phyloP scores from a whole-genome alignment of 2,113 vertebrate genomes.

The Chrysochloris asiatica region DNA sequence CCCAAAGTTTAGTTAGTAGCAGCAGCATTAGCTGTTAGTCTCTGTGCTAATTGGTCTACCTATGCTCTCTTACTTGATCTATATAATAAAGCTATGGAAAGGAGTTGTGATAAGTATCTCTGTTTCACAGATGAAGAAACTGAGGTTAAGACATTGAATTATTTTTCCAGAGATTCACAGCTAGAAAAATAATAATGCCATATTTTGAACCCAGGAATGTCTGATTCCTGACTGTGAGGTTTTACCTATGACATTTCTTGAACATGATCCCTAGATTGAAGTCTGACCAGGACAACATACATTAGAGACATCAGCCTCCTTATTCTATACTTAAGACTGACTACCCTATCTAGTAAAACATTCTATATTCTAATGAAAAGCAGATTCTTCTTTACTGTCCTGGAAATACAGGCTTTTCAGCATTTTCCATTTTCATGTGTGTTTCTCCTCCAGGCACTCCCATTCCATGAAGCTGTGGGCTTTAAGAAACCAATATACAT shows the following conservation, averaged over 20 bases:
- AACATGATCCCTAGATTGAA: conserved; percentile 40
- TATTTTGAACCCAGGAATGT: conserved; percentile 49
- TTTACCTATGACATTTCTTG: conserved; percentile 48
- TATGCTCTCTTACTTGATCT: not conserved
- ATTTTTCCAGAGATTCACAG: not conserved
- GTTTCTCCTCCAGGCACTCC: conserved; percentile 26
- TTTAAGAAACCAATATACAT: conserved; percentile 41
- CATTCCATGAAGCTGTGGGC: conserved; percentile 16
- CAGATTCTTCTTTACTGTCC: conserved; percentile 58
- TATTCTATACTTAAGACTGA: conserved; percentile 45
- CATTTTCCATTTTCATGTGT: conserved; percentile 51
- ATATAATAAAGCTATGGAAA: not conserved
- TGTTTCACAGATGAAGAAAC: conserved; percentile 27
- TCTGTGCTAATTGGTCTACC: not conserved
- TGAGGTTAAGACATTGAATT: not conserved
- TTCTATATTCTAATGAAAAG: conserved; percentile 61
- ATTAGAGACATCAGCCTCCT: not conserved
- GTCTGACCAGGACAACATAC: conserved; percentile 48
- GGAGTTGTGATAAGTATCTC: not conserved
- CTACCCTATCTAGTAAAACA: conserved; percentile 69
- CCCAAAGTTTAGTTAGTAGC: not conserved
- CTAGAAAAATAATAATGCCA: conserved; percentile 11
- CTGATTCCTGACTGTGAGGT: conserved; percentile 46
- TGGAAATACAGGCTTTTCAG: conserved; percentile 47
- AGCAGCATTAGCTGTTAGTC: not conserved